Evolutionary conservation across 2,797 vertebrate genomes (phyloP).

Genomic region (Arctocebus calabarensis): DNA sequence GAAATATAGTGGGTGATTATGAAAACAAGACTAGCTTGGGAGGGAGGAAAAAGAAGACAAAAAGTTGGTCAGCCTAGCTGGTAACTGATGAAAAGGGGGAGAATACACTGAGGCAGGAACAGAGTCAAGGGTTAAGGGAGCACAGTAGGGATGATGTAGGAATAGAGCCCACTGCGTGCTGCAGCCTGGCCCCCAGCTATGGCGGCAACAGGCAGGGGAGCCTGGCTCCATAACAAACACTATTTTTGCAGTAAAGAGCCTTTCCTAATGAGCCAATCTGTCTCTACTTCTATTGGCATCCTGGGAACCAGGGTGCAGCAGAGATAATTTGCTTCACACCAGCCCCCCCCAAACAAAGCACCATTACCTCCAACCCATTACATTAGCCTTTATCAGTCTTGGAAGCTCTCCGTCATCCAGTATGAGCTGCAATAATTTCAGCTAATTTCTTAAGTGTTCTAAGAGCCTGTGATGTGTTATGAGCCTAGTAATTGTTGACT

Average conservation of each 20-base stretch:
- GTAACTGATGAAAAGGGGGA: not conserved
- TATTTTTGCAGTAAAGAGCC: constrained; percentile 71
- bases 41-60: not conserved
- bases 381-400: constrained; percentile 81
- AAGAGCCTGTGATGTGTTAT: constrained; percentile 83
- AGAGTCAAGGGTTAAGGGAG: not conserved
- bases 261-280: constrained; percentile 84
- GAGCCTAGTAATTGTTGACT: constrained; percentile 84
- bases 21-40: constrained; percentile 22
- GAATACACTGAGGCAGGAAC: not conserved
- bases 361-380: constrained; percentile 81
- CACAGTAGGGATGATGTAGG: too few species aligned
- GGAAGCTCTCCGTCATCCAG: constrained; percentile 81
- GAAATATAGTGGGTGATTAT: not conserved
- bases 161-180: not conserved
- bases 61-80: not conserved
- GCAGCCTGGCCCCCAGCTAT: not conserved
- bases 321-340: constrained; percentile 78
- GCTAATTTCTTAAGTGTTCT: constrained; percentile 85
- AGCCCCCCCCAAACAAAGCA: constrained; percentile 71
- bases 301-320: constrained; percentile 81
- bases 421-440: constrained; percentile 81
- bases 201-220: constrained; percentile 58
- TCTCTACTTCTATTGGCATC: constrained; percentile 82
- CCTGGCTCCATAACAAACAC: constrained; percentile 69